A percentile compares a stretch with the other conserved stretches of the same genome.
phyloP scores from a whole-genome alignment of 53 echinoderm and acorn worm species.

The Paracentrotus lividus region DNA sequence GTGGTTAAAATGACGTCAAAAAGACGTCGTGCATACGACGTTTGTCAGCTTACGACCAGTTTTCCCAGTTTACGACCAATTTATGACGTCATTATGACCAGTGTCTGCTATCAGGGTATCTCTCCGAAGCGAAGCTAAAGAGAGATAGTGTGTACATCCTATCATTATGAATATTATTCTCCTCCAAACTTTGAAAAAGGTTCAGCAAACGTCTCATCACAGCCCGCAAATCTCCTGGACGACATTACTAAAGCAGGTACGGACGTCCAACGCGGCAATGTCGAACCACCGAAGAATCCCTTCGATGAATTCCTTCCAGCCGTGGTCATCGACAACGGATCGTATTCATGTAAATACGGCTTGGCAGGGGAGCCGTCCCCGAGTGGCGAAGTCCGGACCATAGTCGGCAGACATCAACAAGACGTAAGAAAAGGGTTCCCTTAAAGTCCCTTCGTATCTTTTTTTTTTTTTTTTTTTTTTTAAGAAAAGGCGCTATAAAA shows the following conservation, averaged over 20 bases:
- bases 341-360: constrained; percentile 39
- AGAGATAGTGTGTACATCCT: no score
- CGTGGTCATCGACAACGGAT: constrained; percentile 21
- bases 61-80: no score
- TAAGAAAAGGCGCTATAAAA: no score
- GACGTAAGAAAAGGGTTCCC: background rate
- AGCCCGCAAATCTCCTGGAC: background rate
- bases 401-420: constrained; percentile 41
- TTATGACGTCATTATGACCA: no score
- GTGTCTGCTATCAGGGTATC: no score
- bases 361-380: background rate
- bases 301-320: background rate
- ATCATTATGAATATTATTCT: background rate
- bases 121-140: no score
- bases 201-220: background rate
- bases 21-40: no score
- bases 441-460: no score
- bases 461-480: no score
- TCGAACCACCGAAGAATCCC: background rate
- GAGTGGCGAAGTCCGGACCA: constrained; percentile 17
- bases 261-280: background rate
- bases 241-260: background rate
- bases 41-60: no score
- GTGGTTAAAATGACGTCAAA: no score
- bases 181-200: background rate